Evolutionary conservation across 2,888 invertebrate species (phyloP).

Genomic region (Fragum fragum): DNA sequence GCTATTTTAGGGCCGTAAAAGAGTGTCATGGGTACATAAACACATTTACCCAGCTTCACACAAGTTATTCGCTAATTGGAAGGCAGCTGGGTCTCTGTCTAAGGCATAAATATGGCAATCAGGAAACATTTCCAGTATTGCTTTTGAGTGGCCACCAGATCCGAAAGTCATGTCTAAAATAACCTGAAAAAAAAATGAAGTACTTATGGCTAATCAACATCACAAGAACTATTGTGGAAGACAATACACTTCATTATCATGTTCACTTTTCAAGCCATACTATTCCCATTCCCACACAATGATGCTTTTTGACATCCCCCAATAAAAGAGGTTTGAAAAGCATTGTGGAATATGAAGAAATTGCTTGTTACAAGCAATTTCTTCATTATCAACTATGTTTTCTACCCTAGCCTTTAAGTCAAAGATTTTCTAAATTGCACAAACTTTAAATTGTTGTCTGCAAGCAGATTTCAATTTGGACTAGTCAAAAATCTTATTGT

Average conservation of each 20-base stretch:
- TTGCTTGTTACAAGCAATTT: too few species aligned
- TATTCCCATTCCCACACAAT: not conserved
- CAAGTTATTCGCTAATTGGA: slow-evolving; percentile 87
- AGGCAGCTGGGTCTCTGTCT: slow-evolving; percentile 95
- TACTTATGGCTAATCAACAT: too few species aligned
- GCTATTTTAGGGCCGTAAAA: too few species aligned
- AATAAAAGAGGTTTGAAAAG: too few species aligned
- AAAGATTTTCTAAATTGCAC: too few species aligned
- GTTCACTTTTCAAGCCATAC: not conserved
- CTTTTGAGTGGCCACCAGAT: slow-evolving; percentile 95
- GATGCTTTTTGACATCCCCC: too few species aligned
- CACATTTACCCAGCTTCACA: not conserved
- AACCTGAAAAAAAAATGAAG: slow-evolving; percentile 80
- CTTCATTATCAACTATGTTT: not conserved
- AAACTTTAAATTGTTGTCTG: too few species aligned
- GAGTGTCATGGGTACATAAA: not conserved
- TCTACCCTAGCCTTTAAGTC: too few species aligned
- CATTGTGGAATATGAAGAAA: too few species aligned
- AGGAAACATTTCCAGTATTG: slow-evolving; percentile 91
- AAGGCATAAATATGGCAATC: slow-evolving; percentile 92
- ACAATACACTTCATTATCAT: not conserved
- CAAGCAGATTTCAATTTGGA: not conserved
- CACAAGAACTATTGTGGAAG: not conserved
- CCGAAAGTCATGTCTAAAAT: slow-evolving; percentile 99
- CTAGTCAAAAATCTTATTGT: not conserved